Conservation (phyloP, 2,113 vertebrate species). For the Panthera leo region DNA sequence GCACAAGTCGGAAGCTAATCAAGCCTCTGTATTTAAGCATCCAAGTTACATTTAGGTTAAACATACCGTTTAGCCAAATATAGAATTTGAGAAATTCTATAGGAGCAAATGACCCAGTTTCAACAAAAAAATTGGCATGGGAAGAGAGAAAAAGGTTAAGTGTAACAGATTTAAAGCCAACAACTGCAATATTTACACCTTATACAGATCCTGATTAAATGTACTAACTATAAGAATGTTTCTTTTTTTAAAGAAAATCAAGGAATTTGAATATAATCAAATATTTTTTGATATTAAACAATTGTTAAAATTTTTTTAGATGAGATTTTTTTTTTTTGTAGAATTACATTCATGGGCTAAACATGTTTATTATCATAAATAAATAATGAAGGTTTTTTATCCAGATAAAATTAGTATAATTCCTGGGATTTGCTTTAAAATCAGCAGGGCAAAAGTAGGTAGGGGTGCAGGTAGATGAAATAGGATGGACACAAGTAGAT, state of each 20-base stretch:
- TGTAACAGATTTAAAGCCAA: not conserved
- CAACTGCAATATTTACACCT: rapidly evolving
- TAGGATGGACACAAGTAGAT: not conserved
- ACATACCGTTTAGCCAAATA: not conserved
- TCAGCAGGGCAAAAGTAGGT: not conserved
- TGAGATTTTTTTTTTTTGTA: not conserved
- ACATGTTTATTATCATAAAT: not conserved
- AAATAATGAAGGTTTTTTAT: not conserved
- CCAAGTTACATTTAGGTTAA: not conserved
- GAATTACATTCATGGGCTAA: not conserved
- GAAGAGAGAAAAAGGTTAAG: not conserved
- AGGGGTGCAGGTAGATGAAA: too few species aligned
- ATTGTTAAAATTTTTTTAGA: not conserved
- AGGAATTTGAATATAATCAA: not conserved
- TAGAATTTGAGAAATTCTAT: not conserved
- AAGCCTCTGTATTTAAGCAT: not conserved
- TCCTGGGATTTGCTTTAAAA: not conserved
- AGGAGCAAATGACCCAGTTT: not conserved
- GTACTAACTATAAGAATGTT: rapidly evolving
- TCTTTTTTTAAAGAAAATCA: not conserved
- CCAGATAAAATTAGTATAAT: not conserved
- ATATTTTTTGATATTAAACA: not conserved
- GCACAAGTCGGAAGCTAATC: not conserved
- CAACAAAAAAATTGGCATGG: not conserved
- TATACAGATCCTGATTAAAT: not conserved